Evolutionary conservation across 2,797 vertebrate species (phyloP).

Genomic region (Lycodopsis pacificus): DNA sequence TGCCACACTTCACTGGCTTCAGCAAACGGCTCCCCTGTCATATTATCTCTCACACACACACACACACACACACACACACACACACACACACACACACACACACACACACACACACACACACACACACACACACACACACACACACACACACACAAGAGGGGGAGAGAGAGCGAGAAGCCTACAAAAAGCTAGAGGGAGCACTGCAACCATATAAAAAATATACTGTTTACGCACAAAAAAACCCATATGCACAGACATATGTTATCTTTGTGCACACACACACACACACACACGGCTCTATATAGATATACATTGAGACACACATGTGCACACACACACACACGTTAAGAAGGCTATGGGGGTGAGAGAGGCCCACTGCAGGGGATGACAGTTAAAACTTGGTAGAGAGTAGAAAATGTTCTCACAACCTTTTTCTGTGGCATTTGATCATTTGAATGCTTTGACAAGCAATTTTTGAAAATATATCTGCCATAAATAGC

Average conservation of each 20-base stretch:
- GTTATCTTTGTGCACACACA: conserved; percentile 4
- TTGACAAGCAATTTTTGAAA: conserved; percentile 14
- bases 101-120: conserved; percentile 8
- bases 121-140: background rate
- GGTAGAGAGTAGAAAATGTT: background rate
- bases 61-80: conserved; percentile 21
- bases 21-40: conserved; percentile 75
- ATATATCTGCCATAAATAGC: conserved; percentile 16
- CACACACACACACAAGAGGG: too few relatives aligned
- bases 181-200: conserved; percentile 3
- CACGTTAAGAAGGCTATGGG: conserved; percentile 5
- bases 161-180: background rate
- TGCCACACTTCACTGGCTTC: conserved; percentile 81
- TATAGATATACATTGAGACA: background rate
- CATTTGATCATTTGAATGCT: background rate
- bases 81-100: conserved; percentile 21
- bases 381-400: conserved; percentile 29
- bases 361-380: conserved; percentile 43
- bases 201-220: conserved; percentile 29
- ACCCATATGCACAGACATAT: conserved; percentile 17
- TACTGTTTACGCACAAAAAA: conserved; percentile 28
- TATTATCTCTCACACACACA: conserved; percentile 47
- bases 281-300: background rate
- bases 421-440: background rate
- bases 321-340: conserved; percentile 18